These are phyloP conservation scores for Uria lomvia DNA, from an alignment of 2,113 vertebrate genomes.

Conservation along the genomic window DNA sequence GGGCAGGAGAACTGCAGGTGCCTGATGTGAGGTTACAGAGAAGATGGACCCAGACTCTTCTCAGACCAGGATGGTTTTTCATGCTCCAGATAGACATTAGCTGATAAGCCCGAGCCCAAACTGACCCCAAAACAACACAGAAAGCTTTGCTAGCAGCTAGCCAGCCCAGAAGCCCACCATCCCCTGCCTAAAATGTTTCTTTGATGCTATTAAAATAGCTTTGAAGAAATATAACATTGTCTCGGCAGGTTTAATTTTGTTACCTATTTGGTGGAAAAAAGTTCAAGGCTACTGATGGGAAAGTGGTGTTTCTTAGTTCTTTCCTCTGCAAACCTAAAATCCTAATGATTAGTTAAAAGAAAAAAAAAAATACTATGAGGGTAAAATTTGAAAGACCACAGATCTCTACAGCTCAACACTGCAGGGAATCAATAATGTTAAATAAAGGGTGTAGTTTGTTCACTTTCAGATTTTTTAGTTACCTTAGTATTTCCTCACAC, in stretches of 20 bases:
- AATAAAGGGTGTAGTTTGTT: neutral
- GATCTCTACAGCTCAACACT: neutral
- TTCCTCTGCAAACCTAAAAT: neutral
- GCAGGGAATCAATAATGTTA: neutral
- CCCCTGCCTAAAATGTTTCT: neutral
- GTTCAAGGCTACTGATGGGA: neutral
- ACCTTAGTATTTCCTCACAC: neutral
- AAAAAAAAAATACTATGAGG: neutral
- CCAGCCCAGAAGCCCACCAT: neutral
- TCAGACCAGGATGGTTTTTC: neutral
- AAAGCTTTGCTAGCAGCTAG: neutral
- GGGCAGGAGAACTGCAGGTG: neutral
- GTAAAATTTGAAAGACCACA: neutral
- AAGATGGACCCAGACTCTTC: neutral
- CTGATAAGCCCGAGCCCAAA: neutral
- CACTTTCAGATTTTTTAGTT: neutral
- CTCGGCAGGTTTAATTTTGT: neutral
- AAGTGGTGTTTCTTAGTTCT: neutral
- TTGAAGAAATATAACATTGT: neutral
- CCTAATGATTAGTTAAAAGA: neutral
- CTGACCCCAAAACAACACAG: neutral
- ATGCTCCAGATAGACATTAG: neutral
- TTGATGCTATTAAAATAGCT: neutral
- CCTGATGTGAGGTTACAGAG: neutral
- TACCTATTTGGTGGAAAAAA: neutral